Evolutionary conservation across 2,888 invertebrate genomes (phyloP).

Genomic region (Prosopocoilus inquinatus): DNA sequence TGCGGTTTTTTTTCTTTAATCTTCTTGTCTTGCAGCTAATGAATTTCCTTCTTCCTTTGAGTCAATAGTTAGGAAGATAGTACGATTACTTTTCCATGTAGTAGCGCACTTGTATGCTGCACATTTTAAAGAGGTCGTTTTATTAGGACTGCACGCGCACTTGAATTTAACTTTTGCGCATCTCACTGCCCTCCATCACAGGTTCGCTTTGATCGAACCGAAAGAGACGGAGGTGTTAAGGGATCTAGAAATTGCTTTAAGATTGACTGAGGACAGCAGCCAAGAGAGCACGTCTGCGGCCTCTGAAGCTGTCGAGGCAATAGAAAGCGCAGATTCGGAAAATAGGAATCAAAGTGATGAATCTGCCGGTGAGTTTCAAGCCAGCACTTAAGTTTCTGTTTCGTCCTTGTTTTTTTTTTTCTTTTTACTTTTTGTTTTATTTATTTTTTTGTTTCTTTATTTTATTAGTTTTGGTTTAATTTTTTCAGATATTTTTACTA

Average conservation of each 20-base stretch:
- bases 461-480: slow-evolving; percentile 12
- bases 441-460: slow-evolving; percentile 13
- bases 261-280: slow-evolving; percentile 42
- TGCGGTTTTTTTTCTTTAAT: neutral
- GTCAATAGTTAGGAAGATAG: slow-evolving; percentile 92
- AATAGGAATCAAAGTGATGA: slow-evolving; percentile 29
- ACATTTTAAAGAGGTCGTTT: slow-evolving; percentile 94
- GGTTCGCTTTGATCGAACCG: slow-evolving; percentile 89
- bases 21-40: slow-evolving; percentile 65
- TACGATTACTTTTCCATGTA: slow-evolving; percentile 95
- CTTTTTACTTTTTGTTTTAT: slow-evolving; percentile 1
- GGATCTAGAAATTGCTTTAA: slow-evolving; percentile 84
- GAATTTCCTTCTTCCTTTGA: slow-evolving; percentile 94
- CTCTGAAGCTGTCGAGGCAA: slow-evolving; percentile 23
- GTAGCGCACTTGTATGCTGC: slow-evolving; percentile 97
- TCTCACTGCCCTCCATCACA: slow-evolving; percentile 81
- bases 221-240: slow-evolving; percentile 95
- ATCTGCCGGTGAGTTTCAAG: slow-evolving; percentile 48
- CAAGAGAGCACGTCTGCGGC: slow-evolving; percentile 39
- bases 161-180: slow-evolving; percentile 97
- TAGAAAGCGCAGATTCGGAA: slow-evolving; percentile 23
- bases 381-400: slow-evolving; percentile 5
- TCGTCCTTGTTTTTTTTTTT: neutral
- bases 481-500: slow-evolving; percentile 23
- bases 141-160: slow-evolving; percentile 92